Conservation (phyloP, 2,888 invertebrate genomes). For the Platycheirus rosarum region DNA sequence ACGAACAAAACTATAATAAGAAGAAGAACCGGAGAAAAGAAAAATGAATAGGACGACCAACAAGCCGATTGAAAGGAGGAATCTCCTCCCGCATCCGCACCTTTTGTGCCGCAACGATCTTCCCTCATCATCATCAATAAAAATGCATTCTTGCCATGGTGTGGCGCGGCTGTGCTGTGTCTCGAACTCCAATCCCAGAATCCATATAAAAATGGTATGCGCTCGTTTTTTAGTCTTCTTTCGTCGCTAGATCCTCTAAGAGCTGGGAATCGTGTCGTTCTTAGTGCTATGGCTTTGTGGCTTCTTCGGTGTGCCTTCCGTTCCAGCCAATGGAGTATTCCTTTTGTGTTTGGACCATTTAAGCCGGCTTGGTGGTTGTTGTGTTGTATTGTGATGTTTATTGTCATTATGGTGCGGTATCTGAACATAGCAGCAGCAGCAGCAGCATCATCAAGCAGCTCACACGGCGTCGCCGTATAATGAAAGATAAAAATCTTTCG, state of each 20-base stretch:
- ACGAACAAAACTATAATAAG: slow-evolving; percentile 38
- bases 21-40: slow-evolving; percentile 15
- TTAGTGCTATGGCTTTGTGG: slow-evolving; percentile 51
- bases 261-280: neutral
- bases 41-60: slow-evolving; percentile 37
- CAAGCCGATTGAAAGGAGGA: slow-evolving; percentile 54
- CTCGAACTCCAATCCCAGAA: neutral
- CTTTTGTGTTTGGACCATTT: slow-evolving; percentile 25
- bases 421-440: slow-evolving; percentile 68
- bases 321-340: slow-evolving; percentile 33
- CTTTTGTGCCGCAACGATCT: slow-evolving; percentile 49
- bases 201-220: slow-evolving; percentile 48
- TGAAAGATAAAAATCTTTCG: slow-evolving; percentile 70
- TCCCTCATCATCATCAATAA: slow-evolving; percentile 70
- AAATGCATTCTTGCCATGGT: slow-evolving; percentile 63
- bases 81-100: slow-evolving; percentile 71
- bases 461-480: slow-evolving; percentile 58
- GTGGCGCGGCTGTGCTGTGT: neutral
- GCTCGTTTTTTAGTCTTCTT: slow-evolving; percentile 45
- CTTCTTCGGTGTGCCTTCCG: slow-evolving; percentile 60
- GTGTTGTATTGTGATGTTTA: slow-evolving; percentile 74
- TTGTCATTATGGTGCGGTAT: slow-evolving; percentile 67
- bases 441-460: slow-evolving; percentile 67
- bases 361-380: neutral
- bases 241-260: neutral